phyloP scores from a whole-genome alignment of 2,888 invertebrate genomes.

The Asteroscopus sphinx region DNA sequence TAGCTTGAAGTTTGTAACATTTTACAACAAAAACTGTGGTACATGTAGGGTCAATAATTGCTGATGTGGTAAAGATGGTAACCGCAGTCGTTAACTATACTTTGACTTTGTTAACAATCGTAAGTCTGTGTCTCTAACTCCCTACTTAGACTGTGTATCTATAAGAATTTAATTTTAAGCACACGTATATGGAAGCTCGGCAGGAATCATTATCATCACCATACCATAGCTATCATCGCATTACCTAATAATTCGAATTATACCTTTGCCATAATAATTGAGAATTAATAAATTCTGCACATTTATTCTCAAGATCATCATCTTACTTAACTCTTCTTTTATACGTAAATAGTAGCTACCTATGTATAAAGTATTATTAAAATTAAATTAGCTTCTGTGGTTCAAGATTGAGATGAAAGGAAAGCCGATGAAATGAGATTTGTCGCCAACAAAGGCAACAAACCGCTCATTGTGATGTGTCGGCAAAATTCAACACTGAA shows the following conservation, averaged over 20 bases:
- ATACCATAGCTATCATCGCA: no score
- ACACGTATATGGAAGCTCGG: neutral
- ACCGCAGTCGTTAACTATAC: neutral
- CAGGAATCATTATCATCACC: constrained; percentile 19
- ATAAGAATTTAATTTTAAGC: no score
- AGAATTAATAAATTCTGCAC: constrained; percentile 20
- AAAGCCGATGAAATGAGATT: constrained; percentile 28
- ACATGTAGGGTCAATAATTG: no score
- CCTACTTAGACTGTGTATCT: neutral
- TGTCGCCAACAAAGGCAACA: constrained; percentile 37
- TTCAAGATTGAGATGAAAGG: constrained; percentile 41
- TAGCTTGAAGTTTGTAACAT: neutral
- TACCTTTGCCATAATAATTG: constrained; percentile 39
- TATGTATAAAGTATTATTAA: constrained; percentile 14
- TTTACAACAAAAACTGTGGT: neutral
- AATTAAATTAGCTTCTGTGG: constrained; percentile 43
- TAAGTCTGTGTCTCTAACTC: neutral
- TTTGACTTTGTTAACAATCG: constrained; percentile 3
- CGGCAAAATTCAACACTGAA: constrained; percentile 55
- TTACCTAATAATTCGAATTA: no score
- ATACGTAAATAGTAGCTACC: neutral
- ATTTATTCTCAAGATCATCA: constrained; percentile 28
- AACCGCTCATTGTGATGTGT: constrained; percentile 39
- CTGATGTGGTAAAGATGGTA: no score
- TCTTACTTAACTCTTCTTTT: constrained; percentile 11